phyloP scores from a whole-genome alignment of 2,113 vertebrate species.

The Atherinomorus stipes region DNA sequence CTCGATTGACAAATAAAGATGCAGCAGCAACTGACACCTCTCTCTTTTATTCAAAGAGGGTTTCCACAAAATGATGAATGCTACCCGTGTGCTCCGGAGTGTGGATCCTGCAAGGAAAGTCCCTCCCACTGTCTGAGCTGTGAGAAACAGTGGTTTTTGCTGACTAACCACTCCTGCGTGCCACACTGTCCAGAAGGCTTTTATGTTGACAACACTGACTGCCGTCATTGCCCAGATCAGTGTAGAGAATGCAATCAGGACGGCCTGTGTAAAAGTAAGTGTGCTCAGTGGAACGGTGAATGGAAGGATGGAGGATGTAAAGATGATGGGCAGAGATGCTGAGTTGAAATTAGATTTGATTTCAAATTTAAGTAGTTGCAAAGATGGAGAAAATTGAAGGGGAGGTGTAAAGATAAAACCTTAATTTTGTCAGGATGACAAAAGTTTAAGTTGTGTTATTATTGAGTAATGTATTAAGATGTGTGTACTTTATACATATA shows the following conservation, averaged over 20 bases:
- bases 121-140: constrained; percentile 87
- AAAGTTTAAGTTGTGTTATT: background rate
- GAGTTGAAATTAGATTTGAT: constrained; percentile 3
- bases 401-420: background rate
- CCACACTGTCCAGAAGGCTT: constrained; percentile 81
- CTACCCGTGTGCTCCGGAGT: constrained; percentile 81
- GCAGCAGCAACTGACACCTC: background rate
- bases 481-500: background rate
- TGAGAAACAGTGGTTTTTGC: constrained; percentile 66
- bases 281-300: background rate
- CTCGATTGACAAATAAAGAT: background rate
- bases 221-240: constrained; percentile 83
- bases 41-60: constrained; percentile 77
- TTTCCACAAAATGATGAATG: constrained; percentile 80
- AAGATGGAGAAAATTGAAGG: background rate
- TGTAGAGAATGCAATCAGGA: constrained; percentile 86
- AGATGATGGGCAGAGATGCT: background rate
- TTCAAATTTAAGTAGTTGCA: background rate
- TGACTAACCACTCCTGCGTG: constrained; percentile 81
- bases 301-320: background rate
- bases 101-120: constrained; percentile 82
- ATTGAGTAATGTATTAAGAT: background rate
- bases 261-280: constrained; percentile 87
- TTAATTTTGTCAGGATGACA: background rate
- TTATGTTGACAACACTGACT: constrained; percentile 80